Conservation (phyloP, 2,113 vertebrate species). For the Agelaius phoeniceus region DNA sequence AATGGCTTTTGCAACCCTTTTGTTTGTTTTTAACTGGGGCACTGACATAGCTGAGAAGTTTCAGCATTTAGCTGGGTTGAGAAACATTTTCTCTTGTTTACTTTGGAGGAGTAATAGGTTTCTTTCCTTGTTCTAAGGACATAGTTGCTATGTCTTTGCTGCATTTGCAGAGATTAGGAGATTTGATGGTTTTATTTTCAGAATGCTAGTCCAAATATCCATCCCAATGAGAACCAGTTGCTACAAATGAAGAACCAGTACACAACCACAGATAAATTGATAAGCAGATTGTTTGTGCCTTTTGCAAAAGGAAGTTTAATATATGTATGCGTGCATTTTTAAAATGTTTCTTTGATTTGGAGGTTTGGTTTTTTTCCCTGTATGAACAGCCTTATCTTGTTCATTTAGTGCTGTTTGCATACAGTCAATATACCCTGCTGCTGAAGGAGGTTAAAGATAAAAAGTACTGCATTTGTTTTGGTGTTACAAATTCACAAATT, state of each 20-base stretch:
- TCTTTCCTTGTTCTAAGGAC: conserved; percentile 19
- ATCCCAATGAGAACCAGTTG: conserved; percentile 21
- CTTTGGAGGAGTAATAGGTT: conserved; percentile 33
- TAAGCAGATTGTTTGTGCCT: neutral
- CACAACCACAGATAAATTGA: conserved; percentile 29
- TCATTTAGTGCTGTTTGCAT: neutral
- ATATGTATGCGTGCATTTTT: conserved; percentile 2
- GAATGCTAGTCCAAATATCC: neutral
- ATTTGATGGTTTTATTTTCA: conserved; percentile 55
- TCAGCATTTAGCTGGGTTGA: neutral
- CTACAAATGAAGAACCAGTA: neutral
- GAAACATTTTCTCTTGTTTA: conserved; percentile 41
- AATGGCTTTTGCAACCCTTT: neutral
- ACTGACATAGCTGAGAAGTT: neutral
- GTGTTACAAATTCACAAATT: neutral
- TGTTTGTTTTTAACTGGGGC: conserved; percentile 1
- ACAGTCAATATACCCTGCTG: neutral
- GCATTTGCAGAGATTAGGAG: conserved; percentile 49
- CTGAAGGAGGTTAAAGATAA: conserved; percentile 34
- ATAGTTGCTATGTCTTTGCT: neutral
- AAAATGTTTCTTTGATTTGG: neutral
- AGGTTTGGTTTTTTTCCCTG: neutral
- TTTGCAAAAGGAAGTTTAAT: neutral
- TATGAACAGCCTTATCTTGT: conserved; percentile 50
- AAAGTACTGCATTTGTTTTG: neutral